These are phyloP conservation scores for Rhingia campestris DNA, from an alignment of 2,888 invertebrate species.

Conservation along the genomic window DNA sequence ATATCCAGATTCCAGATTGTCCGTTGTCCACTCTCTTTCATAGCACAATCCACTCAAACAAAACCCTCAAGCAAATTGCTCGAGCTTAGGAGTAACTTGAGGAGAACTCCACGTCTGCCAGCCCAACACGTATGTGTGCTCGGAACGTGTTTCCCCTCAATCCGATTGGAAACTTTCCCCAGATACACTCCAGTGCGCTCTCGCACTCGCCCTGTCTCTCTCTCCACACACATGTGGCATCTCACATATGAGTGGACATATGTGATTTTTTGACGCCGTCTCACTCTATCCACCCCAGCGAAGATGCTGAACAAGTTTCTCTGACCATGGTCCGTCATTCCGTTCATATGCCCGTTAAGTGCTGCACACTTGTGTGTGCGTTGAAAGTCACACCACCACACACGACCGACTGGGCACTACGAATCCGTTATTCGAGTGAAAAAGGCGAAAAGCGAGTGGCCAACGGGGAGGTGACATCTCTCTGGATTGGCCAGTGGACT, in stretches of 20 bases:
- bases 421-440: conserved; percentile 69
- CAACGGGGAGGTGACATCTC: conserved; percentile 76
- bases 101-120: conserved; percentile 20
- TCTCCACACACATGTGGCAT: conserved; percentile 55
- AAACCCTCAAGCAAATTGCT: background rate
- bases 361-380: conserved; percentile 61
- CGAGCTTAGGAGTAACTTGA: background rate
- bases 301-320: conserved; percentile 56
- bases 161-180: conserved; percentile 68
- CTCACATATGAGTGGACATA: conserved; percentile 74
- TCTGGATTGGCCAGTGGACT: conserved; percentile 76
- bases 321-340: conserved; percentile 72
- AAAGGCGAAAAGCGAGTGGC: conserved; percentile 62
- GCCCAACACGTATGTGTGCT: conserved; percentile 7
- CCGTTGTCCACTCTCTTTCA: conserved; percentile 8
- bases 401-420: conserved; percentile 66
- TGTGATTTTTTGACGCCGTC: conserved; percentile 59
- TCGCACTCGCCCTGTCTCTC: conserved; percentile 23
- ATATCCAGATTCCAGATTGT: background rate
- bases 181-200: conserved; percentile 14
- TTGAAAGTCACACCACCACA: conserved; percentile 52
- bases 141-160: conserved; percentile 52
- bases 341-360: conserved; percentile 68
- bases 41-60: conserved; percentile 5
- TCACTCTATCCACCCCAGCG: conserved; percentile 40